These are phyloP conservation scores for Patella caerulea DNA, from an alignment of 2,888 invertebrate genomes.

Conservation along the genomic window DNA sequence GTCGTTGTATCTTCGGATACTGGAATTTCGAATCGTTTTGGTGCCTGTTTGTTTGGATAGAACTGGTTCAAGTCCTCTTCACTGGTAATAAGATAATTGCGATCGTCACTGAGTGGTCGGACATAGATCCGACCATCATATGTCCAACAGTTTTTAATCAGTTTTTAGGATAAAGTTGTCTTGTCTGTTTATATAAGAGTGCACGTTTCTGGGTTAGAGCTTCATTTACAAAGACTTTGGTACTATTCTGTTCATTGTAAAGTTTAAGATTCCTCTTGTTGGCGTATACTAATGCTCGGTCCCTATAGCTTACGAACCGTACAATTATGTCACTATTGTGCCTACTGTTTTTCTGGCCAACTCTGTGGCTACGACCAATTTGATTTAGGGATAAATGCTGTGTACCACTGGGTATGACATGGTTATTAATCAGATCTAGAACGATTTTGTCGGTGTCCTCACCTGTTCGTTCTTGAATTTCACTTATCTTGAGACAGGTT, in stretches of 20 bases:
- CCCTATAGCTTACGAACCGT: background rate
- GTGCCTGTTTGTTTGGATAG: background rate
- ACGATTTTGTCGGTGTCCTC: background rate
- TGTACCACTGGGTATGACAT: background rate
- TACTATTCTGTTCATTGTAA: background rate
- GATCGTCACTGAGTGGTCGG: background rate
- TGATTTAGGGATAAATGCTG: background rate
- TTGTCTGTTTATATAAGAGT: background rate
- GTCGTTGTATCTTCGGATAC: background rate
- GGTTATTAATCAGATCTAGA: background rate
- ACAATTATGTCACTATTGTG: background rate
- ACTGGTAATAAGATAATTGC: background rate
- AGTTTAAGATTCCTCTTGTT: background rate
- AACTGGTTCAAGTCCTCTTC: background rate
- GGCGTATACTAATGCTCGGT: background rate
- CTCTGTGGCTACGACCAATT: background rate
- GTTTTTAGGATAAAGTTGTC: background rate
- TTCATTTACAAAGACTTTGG: background rate
- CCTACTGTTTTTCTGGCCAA: background rate
- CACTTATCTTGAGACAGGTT: background rate
- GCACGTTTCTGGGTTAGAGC: background rate
- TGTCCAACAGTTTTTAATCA: background rate
- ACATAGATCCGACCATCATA: background rate
- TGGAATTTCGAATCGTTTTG: background rate
- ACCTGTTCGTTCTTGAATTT: background rate